Percentiles rank a stretch among this genome's conserved stretches.
Evolutionary conservation across 2,113 vertebrate species (phyloP).

Genomic region (Elanus axillaris): DNA sequence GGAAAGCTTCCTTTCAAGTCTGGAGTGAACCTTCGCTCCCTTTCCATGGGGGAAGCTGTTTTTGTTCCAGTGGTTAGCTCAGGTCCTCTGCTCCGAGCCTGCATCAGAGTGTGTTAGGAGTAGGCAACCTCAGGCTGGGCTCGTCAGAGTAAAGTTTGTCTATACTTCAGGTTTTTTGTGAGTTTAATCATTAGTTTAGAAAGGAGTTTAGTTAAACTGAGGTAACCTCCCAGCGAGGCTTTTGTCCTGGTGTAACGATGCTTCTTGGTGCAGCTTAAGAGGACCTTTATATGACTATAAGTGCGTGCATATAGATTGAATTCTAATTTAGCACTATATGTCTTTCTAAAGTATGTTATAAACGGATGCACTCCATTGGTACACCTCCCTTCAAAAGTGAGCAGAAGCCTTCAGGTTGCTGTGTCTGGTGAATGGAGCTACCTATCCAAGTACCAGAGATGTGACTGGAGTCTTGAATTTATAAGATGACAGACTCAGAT

Average conservation of each 20-base stretch:
- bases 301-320: accelerated
- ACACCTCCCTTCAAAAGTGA: too few relatives aligned
- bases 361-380: background rate
- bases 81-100: background rate
- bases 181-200: background rate
- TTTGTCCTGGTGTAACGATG: background rate
- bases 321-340: background rate
- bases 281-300: accelerated
- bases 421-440: background rate
- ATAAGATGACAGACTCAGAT: background rate
- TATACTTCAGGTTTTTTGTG: background rate
- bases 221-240: background rate
- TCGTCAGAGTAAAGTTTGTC: background rate
- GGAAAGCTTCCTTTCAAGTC: background rate
- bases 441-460: background rate
- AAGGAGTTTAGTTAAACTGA: background rate
- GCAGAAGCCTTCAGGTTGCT: background rate
- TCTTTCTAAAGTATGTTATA: background rate
- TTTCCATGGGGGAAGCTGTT: background rate
- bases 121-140: background rate
- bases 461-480: accelerated
- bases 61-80: background rate
- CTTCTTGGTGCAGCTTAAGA: background rate
- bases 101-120: background rate
- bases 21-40: background rate